Percentiles rank a stretch among this genome's conserved stretches.
Evolutionary conservation across 2,113 vertebrate genomes (phyloP).

Genomic region (Polypterus senegalus): DNA sequence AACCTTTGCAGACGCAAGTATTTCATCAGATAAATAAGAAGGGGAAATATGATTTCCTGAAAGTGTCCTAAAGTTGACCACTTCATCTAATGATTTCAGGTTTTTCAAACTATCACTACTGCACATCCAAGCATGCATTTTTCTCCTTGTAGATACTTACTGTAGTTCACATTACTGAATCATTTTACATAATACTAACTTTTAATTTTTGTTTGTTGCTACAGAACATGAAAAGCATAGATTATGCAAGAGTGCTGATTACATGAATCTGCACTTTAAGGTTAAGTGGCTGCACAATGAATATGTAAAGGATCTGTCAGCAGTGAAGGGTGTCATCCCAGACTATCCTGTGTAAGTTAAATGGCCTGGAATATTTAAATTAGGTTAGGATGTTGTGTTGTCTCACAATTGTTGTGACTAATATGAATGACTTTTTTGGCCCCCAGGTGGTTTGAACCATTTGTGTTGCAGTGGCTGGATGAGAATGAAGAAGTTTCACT

Average conservation of each 20-base stretch:
- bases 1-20: too few species aligned
- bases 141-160: too few species aligned
- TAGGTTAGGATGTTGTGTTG: neutral
- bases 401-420: neutral
- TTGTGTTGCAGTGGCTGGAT: conserved; percentile 93
- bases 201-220: conserved; percentile 4
- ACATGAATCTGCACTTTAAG: conserved; percentile 98
- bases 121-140: too few species aligned
- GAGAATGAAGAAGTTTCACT: conserved; percentile 95
- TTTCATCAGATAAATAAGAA: too few species aligned
- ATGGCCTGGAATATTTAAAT: neutral
- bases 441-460: conserved; percentile 86
- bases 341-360: conserved; percentile 85
- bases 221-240: conserved; percentile 87
- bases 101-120: too few species aligned
- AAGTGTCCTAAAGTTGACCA: too few species aligned
- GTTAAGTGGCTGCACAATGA: conserved; percentile 97
- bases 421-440: neutral
- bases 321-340: conserved; percentile 65
- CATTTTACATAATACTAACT: too few species aligned
- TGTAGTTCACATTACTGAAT: too few species aligned
- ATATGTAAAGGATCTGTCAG: conserved; percentile 76
- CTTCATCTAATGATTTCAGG: too few species aligned
- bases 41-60: too few species aligned
- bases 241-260: conserved; percentile 93